Percentiles rank a stretch among this genome's conserved stretches.
These are phyloP conservation scores for Eurystomus gularis DNA, from an alignment of 2,113 vertebrate genomes.

Conservation along the genomic window DNA sequence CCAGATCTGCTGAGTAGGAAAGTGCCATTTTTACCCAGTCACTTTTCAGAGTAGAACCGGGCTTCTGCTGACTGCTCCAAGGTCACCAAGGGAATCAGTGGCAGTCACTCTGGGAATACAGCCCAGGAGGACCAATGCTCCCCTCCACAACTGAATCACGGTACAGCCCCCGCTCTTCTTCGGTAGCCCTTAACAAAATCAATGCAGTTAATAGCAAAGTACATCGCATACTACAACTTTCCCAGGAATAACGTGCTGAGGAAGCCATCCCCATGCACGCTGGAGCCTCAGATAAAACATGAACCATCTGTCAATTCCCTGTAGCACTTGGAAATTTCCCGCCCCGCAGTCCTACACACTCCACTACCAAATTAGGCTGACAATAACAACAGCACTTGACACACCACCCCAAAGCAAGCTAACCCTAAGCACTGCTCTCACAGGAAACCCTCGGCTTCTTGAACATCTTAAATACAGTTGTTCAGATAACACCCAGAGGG, in stretches of 20 bases:
- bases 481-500: neutral
- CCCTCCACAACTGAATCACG: neutral
- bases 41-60: neutral
- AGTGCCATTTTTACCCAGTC: conserved; percentile 39
- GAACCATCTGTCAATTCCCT: conserved; percentile 48
- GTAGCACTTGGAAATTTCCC: neutral
- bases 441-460: neutral
- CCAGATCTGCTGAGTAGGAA: conserved; percentile 62
- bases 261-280: neutral
- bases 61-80: conserved; percentile 37
- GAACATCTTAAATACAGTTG: neutral
- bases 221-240: neutral
- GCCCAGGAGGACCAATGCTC: neutral
- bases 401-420: neutral
- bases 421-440: neutral
- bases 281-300: conserved; percentile 37
- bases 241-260: conserved; percentile 23
- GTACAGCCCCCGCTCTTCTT: neutral
- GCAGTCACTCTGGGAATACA: neutral
- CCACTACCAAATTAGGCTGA: conserved; percentile 32
- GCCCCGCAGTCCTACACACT: neutral
- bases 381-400: neutral
- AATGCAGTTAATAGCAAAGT: neutral
- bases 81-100: neutral
- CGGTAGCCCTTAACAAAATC: neutral